Evolutionary conservation across 2,113 vertebrate species (phyloP).

Genomic region (Oenanthe melanoleuca): DNA sequence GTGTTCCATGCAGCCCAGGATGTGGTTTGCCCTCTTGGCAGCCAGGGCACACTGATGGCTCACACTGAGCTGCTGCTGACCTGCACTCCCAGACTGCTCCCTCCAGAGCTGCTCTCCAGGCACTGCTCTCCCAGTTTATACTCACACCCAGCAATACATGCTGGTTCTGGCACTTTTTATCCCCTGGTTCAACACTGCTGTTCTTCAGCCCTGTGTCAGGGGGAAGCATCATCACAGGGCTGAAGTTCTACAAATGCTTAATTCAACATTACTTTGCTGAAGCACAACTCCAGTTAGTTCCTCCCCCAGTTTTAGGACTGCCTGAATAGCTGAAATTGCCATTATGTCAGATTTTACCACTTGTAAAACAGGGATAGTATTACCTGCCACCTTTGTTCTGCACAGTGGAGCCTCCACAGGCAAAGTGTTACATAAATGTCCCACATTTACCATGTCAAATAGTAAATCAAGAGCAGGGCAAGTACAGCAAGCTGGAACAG

Average conservation of each 20-base stretch:
- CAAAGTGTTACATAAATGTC: constrained; percentile 21
- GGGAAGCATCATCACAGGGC: background rate
- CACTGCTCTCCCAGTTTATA: fast-evolving
- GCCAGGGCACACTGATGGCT: background rate
- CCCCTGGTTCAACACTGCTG: fast-evolving
- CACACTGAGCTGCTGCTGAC: background rate
- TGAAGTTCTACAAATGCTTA: background rate
- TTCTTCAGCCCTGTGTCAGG: background rate
- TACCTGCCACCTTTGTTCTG: constrained; percentile 12
- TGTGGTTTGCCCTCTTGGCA: background rate
- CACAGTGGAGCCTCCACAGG: background rate
- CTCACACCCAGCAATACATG: fast-evolving
- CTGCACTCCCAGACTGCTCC: too few species aligned
- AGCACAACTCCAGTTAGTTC: background rate
- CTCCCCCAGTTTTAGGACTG: background rate
- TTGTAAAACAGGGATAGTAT: constrained; percentile 39
- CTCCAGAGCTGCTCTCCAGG: background rate
- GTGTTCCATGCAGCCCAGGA: background rate
- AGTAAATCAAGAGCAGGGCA: constrained; percentile 43
- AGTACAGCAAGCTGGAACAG: background rate
- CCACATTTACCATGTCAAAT: constrained; percentile 27
- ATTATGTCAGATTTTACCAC: background rate
- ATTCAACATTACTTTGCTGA: background rate
- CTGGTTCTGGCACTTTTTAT: background rate
- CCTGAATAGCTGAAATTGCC: background rate